phyloP scores from a whole-genome alignment of 2,888 invertebrate genomes.

The Pardosa pseudoannulata region DNA sequence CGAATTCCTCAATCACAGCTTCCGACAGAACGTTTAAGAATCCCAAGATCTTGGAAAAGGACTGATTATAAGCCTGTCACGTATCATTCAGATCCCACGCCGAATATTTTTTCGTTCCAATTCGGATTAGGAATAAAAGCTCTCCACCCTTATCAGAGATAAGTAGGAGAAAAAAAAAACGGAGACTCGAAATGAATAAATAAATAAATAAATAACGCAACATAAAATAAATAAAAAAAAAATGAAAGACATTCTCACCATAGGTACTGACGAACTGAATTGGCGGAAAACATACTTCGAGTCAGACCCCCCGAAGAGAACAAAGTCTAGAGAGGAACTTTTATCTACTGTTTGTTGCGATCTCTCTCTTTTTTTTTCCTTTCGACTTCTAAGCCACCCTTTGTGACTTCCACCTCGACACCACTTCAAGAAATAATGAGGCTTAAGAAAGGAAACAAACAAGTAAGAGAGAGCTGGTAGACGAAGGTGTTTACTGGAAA shows the following conservation, averaged over 20 bases:
- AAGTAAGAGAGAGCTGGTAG: not conserved
- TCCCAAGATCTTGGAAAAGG: not conserved
- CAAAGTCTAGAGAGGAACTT: not conserved
- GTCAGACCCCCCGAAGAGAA: constrained; percentile 6
- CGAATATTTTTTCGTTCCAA: not conserved
- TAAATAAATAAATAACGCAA: constrained; percentile 2
- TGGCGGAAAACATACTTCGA: not conserved
- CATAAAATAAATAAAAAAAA: not conserved
- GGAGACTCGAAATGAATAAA: not conserved
- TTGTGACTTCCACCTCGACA: constrained; percentile 10
- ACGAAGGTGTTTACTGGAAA: constrained; percentile 8
- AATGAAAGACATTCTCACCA: not conserved
- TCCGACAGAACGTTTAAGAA: not conserved
- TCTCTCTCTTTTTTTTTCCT: not conserved
- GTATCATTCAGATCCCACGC: constrained; percentile 10
- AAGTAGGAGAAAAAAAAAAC: not conserved
- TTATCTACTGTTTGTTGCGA: not conserved
- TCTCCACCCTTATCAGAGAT: constrained; percentile 12
- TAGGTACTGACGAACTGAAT: constrained; percentile 6
- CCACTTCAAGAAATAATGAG: constrained; percentile 12
- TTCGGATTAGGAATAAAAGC: constrained; percentile 1
- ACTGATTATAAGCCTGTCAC: not conserved
- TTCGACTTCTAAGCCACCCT: not conserved
- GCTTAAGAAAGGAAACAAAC: not conserved
- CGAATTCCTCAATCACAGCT: not conserved